Percentiles rank a stretch among this genome's conserved stretches.
phyloP scores from a whole-genome alignment of 2,888 invertebrate genomes.

The Catocala sponsa region DNA sequence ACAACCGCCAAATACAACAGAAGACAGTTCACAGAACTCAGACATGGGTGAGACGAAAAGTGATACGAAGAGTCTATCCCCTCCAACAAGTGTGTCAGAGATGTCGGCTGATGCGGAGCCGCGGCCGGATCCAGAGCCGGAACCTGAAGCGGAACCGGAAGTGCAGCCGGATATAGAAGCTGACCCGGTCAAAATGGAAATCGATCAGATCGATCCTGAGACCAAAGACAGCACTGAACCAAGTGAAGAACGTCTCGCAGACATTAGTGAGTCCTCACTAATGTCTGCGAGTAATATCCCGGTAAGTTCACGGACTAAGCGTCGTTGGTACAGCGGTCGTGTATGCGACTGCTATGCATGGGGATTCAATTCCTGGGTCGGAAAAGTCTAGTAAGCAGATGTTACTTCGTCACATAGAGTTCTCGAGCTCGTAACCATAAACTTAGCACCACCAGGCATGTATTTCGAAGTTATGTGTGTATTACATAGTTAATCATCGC shows the following conservation, averaged over 20 bases:
- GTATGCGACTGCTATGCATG: too few species aligned
- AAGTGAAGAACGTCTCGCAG: slow-evolving; percentile 42
- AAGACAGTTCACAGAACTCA: slow-evolving; percentile 79
- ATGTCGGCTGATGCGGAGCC: slow-evolving; percentile 66
- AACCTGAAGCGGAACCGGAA: slow-evolving; percentile 2
- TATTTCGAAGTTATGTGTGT: too few species aligned
- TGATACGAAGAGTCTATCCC: slow-evolving; percentile 75
- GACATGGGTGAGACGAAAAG: slow-evolving; percentile 78
- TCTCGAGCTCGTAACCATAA: too few species aligned
- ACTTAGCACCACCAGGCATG: too few species aligned
- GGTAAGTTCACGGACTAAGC: slow-evolving; percentile 44
- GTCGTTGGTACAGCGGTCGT: background rate
- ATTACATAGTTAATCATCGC: too few species aligned
- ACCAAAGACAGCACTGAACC: slow-evolving; percentile 52
- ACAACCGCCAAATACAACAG: slow-evolving; percentile 69
- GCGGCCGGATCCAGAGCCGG: slow-evolving; percentile 25
- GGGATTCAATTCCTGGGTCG: too few species aligned
- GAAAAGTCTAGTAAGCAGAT: too few species aligned
- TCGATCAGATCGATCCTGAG: slow-evolving; percentile 54
- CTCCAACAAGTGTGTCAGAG: slow-evolving; percentile 74
- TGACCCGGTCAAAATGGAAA: slow-evolving; percentile 52
- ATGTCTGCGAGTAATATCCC: slow-evolving; percentile 36
- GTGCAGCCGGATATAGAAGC: slow-evolving; percentile 20
- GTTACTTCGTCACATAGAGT: too few species aligned
- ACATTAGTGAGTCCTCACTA: slow-evolving; percentile 34